A percentile compares a stretch with the other conserved stretches of the same genome.
phyloP scores from a whole-genome alignment of 2,888 invertebrate genomes.

The Phoenoteleia sp. region DNA sequence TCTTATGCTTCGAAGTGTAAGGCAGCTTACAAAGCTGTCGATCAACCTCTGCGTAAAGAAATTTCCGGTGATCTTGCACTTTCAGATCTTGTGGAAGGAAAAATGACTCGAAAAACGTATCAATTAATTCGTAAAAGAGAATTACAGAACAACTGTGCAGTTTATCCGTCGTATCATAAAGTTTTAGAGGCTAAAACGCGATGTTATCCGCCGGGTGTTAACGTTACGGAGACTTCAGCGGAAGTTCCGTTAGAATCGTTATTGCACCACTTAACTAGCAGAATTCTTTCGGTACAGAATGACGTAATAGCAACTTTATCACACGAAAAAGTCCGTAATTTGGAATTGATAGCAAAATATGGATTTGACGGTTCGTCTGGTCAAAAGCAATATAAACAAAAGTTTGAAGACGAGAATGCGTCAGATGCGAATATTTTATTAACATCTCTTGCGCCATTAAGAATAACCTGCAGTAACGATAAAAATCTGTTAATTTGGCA shows the following conservation, averaged over 20 bases:
- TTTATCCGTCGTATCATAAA: constrained; percentile 43
- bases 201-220: constrained; percentile 43
- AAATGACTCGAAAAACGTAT: constrained; percentile 15
- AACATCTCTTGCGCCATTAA: constrained; percentile 27
- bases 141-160: constrained; percentile 7
- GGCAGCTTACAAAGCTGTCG: constrained; percentile 18
- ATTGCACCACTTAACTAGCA: constrained; percentile 22
- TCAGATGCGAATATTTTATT: constrained; percentile 17
- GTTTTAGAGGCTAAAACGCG: constrained; percentile 43
- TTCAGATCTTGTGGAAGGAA: constrained; percentile 15
- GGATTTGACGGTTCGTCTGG: constrained; percentile 23
- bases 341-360: constrained; percentile 20
- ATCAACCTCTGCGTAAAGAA: background rate
- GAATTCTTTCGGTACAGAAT: constrained; percentile 12
- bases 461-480: constrained; percentile 4
- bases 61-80: constrained; percentile 28
- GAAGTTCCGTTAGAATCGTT: constrained; percentile 46
- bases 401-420: background rate
- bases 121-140: constrained; percentile 21
- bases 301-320: constrained; percentile 2
- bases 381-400: constrained; percentile 35
- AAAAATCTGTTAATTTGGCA: constrained; percentile 38
- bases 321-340: background rate
- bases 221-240: constrained; percentile 19
- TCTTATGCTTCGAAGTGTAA: background rate